Conservation (phyloP, 2,113 vertebrate genomes). For the Coptodon bakossiorum region DNA sequence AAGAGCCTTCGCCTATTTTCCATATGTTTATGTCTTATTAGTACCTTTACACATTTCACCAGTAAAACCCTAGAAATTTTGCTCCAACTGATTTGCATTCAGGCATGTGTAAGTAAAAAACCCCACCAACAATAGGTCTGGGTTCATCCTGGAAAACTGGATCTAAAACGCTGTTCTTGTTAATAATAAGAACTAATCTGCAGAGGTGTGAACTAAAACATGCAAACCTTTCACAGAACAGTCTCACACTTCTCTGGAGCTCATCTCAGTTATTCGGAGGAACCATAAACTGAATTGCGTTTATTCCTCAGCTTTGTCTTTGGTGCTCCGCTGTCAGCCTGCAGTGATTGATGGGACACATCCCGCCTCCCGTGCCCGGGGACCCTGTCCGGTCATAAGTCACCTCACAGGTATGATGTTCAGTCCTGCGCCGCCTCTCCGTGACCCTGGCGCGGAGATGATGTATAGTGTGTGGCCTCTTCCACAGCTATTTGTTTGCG, state of each 20-base stretch:
- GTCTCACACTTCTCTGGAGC: not conserved
- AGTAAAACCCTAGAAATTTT: not conserved
- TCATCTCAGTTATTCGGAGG: not conserved
- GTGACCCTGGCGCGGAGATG: not conserved
- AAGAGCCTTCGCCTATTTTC: not conserved
- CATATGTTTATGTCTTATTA: not conserved
- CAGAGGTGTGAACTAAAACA: not conserved
- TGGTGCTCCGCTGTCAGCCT: not conserved
- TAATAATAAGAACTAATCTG: not conserved
- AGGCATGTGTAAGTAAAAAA: not conserved
- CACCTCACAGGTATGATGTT: not conserved
- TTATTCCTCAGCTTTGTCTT: not conserved
- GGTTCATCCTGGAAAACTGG: not conserved
- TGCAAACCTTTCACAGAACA: not conserved
- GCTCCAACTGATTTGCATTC: not conserved
- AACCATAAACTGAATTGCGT: not conserved
- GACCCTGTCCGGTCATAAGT: not conserved
- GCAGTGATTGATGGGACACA: slow-evolving; percentile 17
- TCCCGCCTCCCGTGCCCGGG: not conserved
- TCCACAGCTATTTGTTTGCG: not conserved
- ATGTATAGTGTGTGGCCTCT: not conserved
- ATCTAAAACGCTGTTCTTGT: not conserved
- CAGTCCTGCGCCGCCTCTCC: not conserved
- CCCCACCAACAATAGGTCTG: not conserved
- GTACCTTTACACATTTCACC: not conserved